Conservation (phyloP, 2,113 vertebrate genomes). For the Anthoscopus minutus region DNA sequence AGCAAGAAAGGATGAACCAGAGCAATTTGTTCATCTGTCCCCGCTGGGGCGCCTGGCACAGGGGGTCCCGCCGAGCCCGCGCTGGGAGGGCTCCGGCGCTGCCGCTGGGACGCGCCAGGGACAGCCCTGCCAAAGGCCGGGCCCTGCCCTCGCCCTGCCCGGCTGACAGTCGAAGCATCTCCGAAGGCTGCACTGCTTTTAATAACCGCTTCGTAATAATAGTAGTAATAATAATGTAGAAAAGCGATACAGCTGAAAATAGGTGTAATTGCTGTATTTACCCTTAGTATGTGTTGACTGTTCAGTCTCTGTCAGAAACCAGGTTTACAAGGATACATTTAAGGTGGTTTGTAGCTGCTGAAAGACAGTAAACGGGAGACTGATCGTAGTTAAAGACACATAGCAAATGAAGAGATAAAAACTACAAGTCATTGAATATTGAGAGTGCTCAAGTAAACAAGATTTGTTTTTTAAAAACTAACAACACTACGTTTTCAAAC, state of each 20-base stretch:
- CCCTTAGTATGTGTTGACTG: background rate
- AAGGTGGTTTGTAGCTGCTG: slow-evolving; percentile 9
- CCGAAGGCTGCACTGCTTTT: background rate
- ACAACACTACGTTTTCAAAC: background rate
- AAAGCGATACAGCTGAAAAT: slow-evolving; percentile 18
- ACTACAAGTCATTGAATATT: background rate
- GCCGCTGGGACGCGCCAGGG: accelerated
- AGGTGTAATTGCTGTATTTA: slow-evolving; percentile 34
- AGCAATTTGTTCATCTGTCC: background rate
- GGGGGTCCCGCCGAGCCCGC: background rate
- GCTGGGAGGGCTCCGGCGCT: accelerated
- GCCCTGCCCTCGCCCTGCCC: accelerated
- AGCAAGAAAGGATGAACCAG: background rate
- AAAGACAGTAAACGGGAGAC: background rate
- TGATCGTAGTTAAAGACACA: background rate
- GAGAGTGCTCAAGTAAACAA: background rate
- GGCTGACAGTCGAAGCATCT: background rate
- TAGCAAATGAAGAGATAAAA: background rate
- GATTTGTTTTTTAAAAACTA: background rate
- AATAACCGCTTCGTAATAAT: slow-evolving; percentile 18
- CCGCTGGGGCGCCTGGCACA: background rate
- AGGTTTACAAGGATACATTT: background rate
- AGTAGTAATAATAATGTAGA: background rate
- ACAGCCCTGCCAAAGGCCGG: accelerated
- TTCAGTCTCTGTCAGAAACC: background rate